Evolutionary conservation across 2,888 invertebrate species (phyloP), one percentile per base, ranked within the genome.

Genomic region (Notodonta dromedarius): DNA sequence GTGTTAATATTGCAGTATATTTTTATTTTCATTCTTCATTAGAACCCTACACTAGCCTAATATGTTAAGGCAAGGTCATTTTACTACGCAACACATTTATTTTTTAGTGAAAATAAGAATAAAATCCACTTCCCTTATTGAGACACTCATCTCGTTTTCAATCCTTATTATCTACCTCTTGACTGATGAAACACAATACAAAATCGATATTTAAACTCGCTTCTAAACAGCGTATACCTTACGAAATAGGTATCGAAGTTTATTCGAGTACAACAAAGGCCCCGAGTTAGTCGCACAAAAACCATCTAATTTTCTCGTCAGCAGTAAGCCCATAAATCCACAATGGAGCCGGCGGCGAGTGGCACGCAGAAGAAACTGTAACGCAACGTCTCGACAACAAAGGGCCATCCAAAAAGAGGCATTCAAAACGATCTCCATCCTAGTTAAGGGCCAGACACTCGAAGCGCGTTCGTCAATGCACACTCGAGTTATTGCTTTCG

Each of bases 381-480:
- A 77, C 73, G 71, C 75, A 73, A 76, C 78, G 72, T 75, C 65
- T 70, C 66, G 70, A 71, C 78, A 79, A 85, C 85, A 85, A 87
- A 88, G 82, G 80, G 85, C 83, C 84, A 85, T 88, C 86, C 86
- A 84, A 83, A 87, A 82, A 88, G 82, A 81, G 85, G 83, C 84
- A 85, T 88, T 86, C 86, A 85, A 84, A 87, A 82, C 82, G 85
- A 88, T 88, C 85, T 85, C 82, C 84, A 86, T 88, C 85, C 85
- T 85, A 87, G 84, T 86, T 83, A 85, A 87, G 87, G 79, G 85
- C 85, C 79, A 76, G 85, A 82, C 87, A 85, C 89, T 89, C 76
- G 80, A 85, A 86, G 80, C 84, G 87, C 88, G 87, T 86, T 85
- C 88, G 86, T 89, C 91, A 88, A 86, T 87, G 88, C 84, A 84